A percentile compares a stretch with the other conserved stretches of the same genome.
Evolutionary conservation across 2,888 invertebrate species (phyloP).

Genomic region (Apomyelois bistriatella): DNA sequence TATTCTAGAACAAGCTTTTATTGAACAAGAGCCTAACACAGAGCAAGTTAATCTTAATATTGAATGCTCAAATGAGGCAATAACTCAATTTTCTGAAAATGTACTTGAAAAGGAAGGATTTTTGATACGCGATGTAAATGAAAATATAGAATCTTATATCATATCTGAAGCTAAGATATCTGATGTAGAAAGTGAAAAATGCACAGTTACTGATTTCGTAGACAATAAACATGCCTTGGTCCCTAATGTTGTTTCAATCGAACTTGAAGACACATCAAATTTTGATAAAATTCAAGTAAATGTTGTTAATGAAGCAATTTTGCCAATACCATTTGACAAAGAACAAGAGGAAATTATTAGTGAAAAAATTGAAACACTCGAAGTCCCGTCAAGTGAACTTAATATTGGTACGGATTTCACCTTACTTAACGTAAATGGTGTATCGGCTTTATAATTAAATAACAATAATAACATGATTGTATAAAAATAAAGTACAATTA

Average conservation of each 20-base stretch:
- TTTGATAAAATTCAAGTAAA: neutral
- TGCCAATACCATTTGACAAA: neutral
- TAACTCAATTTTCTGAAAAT: neutral
- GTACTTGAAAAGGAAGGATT: neutral
- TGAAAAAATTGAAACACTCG: neutral
- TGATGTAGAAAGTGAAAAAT: neutral
- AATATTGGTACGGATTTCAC: neutral
- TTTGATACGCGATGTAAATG: neutral
- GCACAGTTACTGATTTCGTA: neutral
- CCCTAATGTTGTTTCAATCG: neutral
- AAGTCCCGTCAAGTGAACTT: neutral
- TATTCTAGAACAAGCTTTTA: neutral
- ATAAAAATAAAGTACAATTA: neutral
- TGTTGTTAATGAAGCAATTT: neutral
- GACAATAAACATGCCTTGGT: neutral
- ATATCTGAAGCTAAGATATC: neutral
- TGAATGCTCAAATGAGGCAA: neutral
- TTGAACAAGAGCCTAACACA: neutral
- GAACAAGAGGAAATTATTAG: neutral
- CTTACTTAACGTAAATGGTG: neutral
- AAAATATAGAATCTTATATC: neutral
- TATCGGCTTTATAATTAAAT: conserved; percentile 1
- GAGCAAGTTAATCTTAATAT: neutral
- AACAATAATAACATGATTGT: neutral
- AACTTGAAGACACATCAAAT: neutral